phyloP scores from a whole-genome alignment of 2,797 vertebrate genomes.

The Sebastes umbrosus region DNA sequence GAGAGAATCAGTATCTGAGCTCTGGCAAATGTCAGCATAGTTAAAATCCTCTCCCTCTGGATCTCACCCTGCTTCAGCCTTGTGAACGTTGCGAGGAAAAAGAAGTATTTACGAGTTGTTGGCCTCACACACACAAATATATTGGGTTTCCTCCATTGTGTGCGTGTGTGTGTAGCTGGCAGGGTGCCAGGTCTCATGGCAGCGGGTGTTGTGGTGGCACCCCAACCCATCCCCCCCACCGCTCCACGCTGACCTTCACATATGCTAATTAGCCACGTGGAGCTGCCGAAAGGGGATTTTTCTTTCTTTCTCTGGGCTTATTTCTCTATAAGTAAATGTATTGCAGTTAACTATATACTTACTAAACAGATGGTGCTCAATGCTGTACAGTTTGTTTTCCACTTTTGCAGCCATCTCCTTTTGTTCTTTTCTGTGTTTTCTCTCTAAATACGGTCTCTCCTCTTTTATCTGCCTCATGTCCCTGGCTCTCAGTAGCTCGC shows the following conservation, averaged over 20 bases:
- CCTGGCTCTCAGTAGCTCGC: conserved; percentile 43
- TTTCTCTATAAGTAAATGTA: conserved; percentile 1
- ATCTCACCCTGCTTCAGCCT: conserved; percentile 29
- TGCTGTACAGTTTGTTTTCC: conserved; percentile 7
- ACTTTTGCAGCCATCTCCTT: conserved; percentile 1
- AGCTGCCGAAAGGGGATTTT: conserved; percentile 73
- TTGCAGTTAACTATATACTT: neutral
- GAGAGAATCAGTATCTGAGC: conserved; percentile 50
- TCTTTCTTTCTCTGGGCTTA: neutral
- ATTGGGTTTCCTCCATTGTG: conserved; percentile 74
- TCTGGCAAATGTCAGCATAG: conserved; percentile 70
- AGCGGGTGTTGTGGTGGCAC: conserved; percentile 79
- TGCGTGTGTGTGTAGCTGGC: conserved; percentile 73
- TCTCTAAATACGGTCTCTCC: conserved; percentile 21
- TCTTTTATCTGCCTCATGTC: conserved; percentile 51
- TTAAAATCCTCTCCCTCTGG: conserved; percentile 54
- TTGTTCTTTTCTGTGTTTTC: conserved; percentile 32
- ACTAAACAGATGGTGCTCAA: conserved; percentile 29
- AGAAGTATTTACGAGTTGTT: conserved; percentile 53
- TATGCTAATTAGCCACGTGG: conserved; percentile 93
- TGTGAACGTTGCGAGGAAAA: conserved; percentile 29
- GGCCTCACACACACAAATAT: conserved; percentile 51
- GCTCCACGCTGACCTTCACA: conserved; percentile 89
- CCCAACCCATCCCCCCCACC: conserved; percentile 68
- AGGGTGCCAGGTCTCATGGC: conserved; percentile 76